A percentile compares a stretch with the other conserved stretches of the same genome.
These are phyloP conservation scores for Drosophila sulfurigaster DNA, from an alignment of 1,140 invertebrate species.

Conservation along the genomic window DNA sequence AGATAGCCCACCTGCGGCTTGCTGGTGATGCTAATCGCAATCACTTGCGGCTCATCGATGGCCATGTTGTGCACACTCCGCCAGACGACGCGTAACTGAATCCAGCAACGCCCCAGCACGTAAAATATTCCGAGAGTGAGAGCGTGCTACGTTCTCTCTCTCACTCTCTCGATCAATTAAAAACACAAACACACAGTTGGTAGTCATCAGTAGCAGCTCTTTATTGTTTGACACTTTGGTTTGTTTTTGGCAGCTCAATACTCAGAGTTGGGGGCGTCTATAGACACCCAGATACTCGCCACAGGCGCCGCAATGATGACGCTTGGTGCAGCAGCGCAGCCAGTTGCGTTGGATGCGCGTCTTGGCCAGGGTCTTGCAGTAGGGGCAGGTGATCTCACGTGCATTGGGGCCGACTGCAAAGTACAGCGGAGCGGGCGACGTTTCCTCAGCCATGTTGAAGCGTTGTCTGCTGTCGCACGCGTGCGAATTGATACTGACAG, in stretches of 20 bases:
- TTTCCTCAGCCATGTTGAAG: slow-evolving; percentile 47
- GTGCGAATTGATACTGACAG: slow-evolving; percentile 51
- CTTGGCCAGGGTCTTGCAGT: slow-evolving; percentile 65
- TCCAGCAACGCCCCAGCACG: slow-evolving; percentile 27
- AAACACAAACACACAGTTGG: not conserved
- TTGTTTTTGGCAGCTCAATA: slow-evolving; percentile 10
- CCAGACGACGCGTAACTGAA: slow-evolving; percentile 45
- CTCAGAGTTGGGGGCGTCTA: slow-evolving; percentile 67
- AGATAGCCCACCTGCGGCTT: slow-evolving; percentile 62
- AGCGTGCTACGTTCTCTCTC: not conserved
- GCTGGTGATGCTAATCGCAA: slow-evolving; percentile 56
- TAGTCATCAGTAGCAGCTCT: slow-evolving; percentile 1
- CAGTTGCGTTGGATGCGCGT: slow-evolving; percentile 66
- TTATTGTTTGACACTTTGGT: no score
- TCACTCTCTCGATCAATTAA: not conserved
- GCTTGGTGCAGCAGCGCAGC: slow-evolving; percentile 63
- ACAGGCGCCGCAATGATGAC: slow-evolving; percentile 77
- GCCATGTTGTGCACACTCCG: slow-evolving; percentile 59
- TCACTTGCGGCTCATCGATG: slow-evolving; percentile 67
- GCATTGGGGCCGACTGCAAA: slow-evolving; percentile 82
- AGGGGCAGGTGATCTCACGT: slow-evolving; percentile 78
- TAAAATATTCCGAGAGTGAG: not conserved
- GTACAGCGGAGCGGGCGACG: slow-evolving; percentile 56
- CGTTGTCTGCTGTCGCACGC: slow-evolving; percentile 31
- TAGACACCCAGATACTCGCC: slow-evolving; percentile 80